Base-by-base conservation (phyloP, 2,113 vertebrate species). In the Sporophila hypoxantha region DNA sequence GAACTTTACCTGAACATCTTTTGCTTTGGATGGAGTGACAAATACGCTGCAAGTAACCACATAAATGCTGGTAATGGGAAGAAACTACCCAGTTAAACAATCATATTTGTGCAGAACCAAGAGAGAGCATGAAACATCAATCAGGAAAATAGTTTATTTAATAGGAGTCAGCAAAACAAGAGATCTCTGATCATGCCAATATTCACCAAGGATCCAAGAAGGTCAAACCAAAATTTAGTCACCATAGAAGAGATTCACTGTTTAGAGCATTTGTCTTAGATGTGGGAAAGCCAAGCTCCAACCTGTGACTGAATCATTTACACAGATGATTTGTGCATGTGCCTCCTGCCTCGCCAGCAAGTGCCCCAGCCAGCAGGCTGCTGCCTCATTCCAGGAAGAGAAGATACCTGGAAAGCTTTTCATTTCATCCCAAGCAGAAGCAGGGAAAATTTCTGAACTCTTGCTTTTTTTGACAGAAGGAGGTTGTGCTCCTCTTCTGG, bases 201-300 rank as follows among this genome's bases (percentile, higher is more conserved):
- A 10, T 44, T 74, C 50, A 76, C 9, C 34, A 83, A 68, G 37
- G 34, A 46, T n/a, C 8, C 44, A 68, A 70, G 42, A 90, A 85
- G 17, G 9, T 67, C 32, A 87, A 82, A 67, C 41, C 21, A 64
- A 82, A 82, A 67, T 52, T 60, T 57, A 74, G 36, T 44, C 59
- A 49, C 55, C 47, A 46, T 39, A 84, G 70, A 53, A 80, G 27
- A 91, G 11, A n/a, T 50, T 80, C 49, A 36, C 8, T 27, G 8
- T 86, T 81, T 41, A 84, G 13, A 61, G 30, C 27, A 71, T 27
- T 90, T 0, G 0, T 13, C 71, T 92, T 60, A 89, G 82, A 91
- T 93, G 90, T 89, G 90, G 85, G 30, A 91, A 92, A 82, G 69
- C 73, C 85, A 87, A 87, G 76, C 44, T 87, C 27, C 36, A 77